Base-by-base conservation (phyloP, 2,888 invertebrate species). In the Uropetala carovei region DNA sequence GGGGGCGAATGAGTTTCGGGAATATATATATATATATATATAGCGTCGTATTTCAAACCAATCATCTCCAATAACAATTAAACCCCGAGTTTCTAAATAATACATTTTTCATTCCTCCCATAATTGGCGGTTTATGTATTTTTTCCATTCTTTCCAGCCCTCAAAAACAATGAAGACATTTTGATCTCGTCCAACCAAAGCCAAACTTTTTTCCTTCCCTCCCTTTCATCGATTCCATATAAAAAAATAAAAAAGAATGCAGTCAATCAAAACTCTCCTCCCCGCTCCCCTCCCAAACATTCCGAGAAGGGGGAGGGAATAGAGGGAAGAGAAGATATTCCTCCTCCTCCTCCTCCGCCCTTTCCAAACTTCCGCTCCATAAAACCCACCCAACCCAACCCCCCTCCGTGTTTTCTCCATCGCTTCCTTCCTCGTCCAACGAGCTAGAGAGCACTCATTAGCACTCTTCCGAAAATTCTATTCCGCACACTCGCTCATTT, bases 401-500 rank as follows among this genome's bases (percentile, higher is more conserved):
- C 22, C 22, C 75, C 22, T 27, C 75, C 75, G 8, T 9, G 27
- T 43, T 43, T 43, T 5, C 43, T 43, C 43, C 43, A 3, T 43
- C 43, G 43, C 43, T 43, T 43, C 43, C 43, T 43, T 5, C 5
- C 43, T 43, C 43, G 43, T 43, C 43, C 43, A 43, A 43, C 43
- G 83, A 5, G n/a, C 18, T n/a, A 56, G 83, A 57, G 43, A 89
- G 43, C n/a, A n/a, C 89, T 89, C 89, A 89, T 89, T 68, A 89
- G 89, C 43, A 75, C 75, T 75, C 27, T n/a, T 18, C 56, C 56
- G 3, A 56, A 83, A 14, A 43, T 18, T 18, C n/a, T 75, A 11
- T 27, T 75, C n/a, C n/a, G 10, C 11, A 3, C 75, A 22, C n/a
- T 18, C 27, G 10, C 75, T n/a, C 22, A 3, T n/a, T 18, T n/a